A percentile compares a stretch with the other conserved stretches of the same genome.
Conservation (phyloP, 1,140 invertebrate genomes). For the Helicoverpa armigera region DNA sequence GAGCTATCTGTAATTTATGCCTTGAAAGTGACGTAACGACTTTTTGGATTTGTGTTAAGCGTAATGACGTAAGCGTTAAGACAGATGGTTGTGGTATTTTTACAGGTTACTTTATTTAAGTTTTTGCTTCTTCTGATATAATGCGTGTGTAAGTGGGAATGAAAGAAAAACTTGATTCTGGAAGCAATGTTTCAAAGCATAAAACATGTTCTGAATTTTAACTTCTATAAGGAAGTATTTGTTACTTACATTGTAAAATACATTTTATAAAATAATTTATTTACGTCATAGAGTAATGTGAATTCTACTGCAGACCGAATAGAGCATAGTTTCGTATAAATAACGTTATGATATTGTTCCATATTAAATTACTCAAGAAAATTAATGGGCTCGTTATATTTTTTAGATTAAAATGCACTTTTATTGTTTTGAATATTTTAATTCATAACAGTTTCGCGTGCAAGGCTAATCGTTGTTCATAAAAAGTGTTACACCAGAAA, state of each 20-base stretch:
- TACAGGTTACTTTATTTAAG: no score
- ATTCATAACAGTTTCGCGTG: slow-evolving; percentile 22
- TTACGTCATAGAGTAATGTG: no score
- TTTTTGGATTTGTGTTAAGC: slow-evolving; percentile 2
- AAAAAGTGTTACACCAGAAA: not conserved
- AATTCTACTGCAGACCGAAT: not conserved
- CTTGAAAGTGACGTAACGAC: slow-evolving; percentile 32
- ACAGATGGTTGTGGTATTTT: no score
- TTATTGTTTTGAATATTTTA: slow-evolving; percentile 34
- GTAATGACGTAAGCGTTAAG: not conserved
- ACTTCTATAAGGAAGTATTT: not conserved
- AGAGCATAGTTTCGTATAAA: not conserved
- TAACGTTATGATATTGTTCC: not conserved
- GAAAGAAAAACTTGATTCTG: no score
- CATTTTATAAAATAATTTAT: no score
- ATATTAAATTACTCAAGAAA: not conserved
- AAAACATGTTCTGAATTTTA: no score
- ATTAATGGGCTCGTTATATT: slow-evolving; percentile 8
- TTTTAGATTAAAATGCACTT: not conserved
- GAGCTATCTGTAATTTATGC: slow-evolving; percentile 49
- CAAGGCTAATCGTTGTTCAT: not conserved
- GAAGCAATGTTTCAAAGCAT: no score
- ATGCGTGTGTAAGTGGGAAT: no score
- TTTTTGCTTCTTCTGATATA: no score
- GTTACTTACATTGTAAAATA: not conserved